Conservation (phyloP, 2,888 invertebrate species). For the Metacarcinus magister region DNA sequence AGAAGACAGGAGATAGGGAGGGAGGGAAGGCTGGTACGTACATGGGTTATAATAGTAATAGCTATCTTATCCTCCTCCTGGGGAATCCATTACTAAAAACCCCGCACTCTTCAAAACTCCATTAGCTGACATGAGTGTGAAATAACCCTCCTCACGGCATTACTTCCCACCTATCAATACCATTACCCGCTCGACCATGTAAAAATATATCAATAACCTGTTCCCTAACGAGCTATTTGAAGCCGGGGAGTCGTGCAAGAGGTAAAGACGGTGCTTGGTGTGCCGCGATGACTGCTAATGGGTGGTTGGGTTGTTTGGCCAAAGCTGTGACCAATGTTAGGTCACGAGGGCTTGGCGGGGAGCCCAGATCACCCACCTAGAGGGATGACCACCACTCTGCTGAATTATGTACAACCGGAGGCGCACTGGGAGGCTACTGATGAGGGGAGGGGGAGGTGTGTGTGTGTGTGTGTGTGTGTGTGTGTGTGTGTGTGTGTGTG, state of each 20-base stretch:
- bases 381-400: background rate
- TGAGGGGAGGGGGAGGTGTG: background rate
- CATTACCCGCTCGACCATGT: background rate
- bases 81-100: background rate
- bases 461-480: background rate
- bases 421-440: conserved; percentile 48
- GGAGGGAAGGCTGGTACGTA: background rate
- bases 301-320: conserved; percentile 68
- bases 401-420: conserved; percentile 38
- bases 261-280: conserved; percentile 62
- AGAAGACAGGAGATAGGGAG: background rate
- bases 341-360: conserved; percentile 53
- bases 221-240: conserved; percentile 42
- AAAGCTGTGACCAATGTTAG: conserved; percentile 60
- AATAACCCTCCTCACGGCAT: conserved; percentile 30
- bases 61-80: too few relatives aligned
- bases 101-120: background rate
- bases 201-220: conserved; percentile 57
- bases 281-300: conserved; percentile 68
- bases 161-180: conserved; percentile 58
- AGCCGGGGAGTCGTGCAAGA: background rate
- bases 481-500: conserved; percentile 43
- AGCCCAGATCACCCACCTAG: background rate
- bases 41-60: too few relatives aligned
- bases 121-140: conserved; percentile 38